Conservation (phyloP, 2,113 vertebrate genomes). For the Cercopithecus mona region DNA sequence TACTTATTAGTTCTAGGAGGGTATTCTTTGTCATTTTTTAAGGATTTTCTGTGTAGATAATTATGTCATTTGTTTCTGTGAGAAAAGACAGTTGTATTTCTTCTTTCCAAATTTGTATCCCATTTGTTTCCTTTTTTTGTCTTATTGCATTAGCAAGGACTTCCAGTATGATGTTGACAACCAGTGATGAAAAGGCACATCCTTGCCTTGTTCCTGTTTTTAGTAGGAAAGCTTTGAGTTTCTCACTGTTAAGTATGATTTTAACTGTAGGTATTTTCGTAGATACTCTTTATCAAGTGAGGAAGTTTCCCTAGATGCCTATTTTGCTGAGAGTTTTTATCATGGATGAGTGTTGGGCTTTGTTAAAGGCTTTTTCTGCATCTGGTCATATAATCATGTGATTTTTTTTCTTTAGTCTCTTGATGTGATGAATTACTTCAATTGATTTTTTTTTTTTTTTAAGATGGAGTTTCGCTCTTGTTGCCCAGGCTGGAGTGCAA, state of each 20-base stretch:
- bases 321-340: neutral
- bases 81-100: neutral
- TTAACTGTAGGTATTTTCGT: neutral
- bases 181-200: neutral
- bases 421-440: neutral
- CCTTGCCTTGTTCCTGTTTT: neutral
- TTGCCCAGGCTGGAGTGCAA: no score
- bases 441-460: neutral
- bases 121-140: neutral
- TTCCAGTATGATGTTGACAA: neutral
- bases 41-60: neutral
- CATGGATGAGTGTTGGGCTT: neutral
- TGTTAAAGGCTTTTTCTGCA: neutral
- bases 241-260: neutral
- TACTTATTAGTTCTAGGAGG: neutral
- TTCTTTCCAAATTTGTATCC: neutral
- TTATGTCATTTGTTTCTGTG: neutral
- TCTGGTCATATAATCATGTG: neutral
- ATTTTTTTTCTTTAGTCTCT: neutral
- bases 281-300: neutral
- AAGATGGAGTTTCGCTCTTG: no score
- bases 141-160: neutral
- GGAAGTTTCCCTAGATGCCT: neutral
- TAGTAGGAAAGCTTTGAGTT: neutral
- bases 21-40: neutral